Base-by-base conservation (phyloP, 2,113 vertebrate species). In the Nothobranchius furzeri region DNA sequence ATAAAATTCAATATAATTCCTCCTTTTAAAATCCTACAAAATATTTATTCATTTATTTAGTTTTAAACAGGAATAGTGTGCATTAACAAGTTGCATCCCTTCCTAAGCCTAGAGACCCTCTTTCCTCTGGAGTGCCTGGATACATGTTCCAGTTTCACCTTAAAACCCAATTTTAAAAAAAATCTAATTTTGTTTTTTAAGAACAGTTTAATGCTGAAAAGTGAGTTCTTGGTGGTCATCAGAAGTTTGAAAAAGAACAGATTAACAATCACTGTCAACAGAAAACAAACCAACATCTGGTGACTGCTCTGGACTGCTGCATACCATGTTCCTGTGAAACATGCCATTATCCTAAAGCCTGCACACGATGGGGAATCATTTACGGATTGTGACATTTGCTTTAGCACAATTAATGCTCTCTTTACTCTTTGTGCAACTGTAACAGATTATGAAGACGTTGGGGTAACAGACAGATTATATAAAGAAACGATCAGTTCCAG, bases 351-450 rank as follows among this genome's bases (percentile, higher is more conserved):
- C 68, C 56, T 77, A 63, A 54, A 68, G 60, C 64, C 77, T 71
- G 64, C 46, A 81, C 55, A 40, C 52, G 45, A 65, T 60, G 37
- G 68, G 60, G 65, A 82, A 79, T 62, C 50, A 50, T 70, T 85
- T 82, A 78, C 37, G 76, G 64, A 68, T 52, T 58, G 61, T 78
- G 76, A 75, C 64, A 69, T 81, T 64, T 85, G 81, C 71, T 78
- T 79, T 75, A 77, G 76, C 68, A 80, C 70, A 65, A 75, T 60
- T 60, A 68, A 73, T 64, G 72, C 62, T 55, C 60, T 68, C 42
- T 69, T 60, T 49, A 76, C 50, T 37, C 46, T 73, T 51, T 81
- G 67, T 77, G 71, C 56, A 82, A 66, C 55, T 14, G 74, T 79
- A 70, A 83, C 49, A 75, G 67, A 76, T 54, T 37, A 85, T 53